Conservation (phyloP, 2,797 vertebrate genomes). For the Sebastes taczanowskii region DNA sequence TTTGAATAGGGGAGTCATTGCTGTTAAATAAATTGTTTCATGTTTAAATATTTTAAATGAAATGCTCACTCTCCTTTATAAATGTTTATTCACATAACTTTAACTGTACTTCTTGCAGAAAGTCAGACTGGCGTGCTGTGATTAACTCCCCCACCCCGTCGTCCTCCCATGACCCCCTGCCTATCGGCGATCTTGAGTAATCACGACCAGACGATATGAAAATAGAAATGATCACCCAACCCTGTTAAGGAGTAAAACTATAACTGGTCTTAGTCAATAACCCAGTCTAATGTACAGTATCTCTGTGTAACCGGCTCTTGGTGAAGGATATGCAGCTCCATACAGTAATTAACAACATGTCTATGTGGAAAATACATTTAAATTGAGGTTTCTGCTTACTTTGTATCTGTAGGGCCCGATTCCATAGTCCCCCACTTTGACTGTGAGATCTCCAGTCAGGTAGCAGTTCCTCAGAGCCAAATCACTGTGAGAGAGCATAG, state of each 20-base stretch:
- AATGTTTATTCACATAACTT: too few species aligned
- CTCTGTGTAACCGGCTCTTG: background rate
- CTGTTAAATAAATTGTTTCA: background rate
- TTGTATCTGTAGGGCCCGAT: constrained; percentile 93
- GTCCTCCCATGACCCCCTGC: accelerated
- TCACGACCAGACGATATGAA: background rate
- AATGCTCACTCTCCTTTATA: too few species aligned
- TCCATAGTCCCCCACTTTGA: constrained; percentile 97
- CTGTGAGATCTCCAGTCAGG: constrained; percentile 93
- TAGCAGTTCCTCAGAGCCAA: constrained; percentile 96
- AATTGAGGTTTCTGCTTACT: constrained; percentile 78
- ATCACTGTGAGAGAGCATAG: constrained; percentile 81
- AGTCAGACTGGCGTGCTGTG: background rate
- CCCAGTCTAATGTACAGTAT: background rate
- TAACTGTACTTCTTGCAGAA: too few species aligned
- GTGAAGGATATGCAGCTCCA: background rate
- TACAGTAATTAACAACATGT: background rate
- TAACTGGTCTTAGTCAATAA: background rate
- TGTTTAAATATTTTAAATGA: background rate
- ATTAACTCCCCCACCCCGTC: background rate
- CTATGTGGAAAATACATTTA: background rate
- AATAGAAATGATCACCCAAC: too few species aligned
- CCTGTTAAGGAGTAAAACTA: background rate
- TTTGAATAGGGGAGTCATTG: background rate
- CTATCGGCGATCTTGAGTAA: background rate